A percentile compares a stretch with the other conserved stretches of the same genome.
These are phyloP conservation scores for Agonopterix subpropinquella DNA, from an alignment of 2,888 invertebrate species.

Conservation along the genomic window DNA sequence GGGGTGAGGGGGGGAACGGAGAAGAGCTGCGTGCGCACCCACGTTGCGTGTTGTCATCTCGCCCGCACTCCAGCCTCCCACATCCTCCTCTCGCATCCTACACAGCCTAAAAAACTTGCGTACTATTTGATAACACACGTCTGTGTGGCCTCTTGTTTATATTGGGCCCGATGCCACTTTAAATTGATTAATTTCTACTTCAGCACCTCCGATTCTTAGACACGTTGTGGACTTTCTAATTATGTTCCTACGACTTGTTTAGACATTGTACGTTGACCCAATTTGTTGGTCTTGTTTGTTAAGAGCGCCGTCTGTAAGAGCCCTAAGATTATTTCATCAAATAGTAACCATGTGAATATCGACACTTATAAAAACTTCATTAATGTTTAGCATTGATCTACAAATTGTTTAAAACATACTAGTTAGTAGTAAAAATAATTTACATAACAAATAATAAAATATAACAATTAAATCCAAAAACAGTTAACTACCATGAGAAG, in stretches of 20 bases:
- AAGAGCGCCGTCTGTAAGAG: no score
- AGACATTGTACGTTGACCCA: background rate
- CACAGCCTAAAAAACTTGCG: slow-evolving; percentile 55
- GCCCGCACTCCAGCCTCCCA: slow-evolving; percentile 26
- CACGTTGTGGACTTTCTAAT: slow-evolving; percentile 14
- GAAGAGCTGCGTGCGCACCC: slow-evolving; percentile 48
- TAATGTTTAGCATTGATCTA: no score
- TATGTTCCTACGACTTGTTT: background rate
- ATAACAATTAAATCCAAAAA: no score
- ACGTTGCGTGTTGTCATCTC: slow-evolving; percentile 45
- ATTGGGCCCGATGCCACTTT: slow-evolving; percentile 67
- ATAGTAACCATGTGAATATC: no score
- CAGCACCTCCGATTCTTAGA: slow-evolving; percentile 52
- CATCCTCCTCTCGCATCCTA: slow-evolving; percentile 28
- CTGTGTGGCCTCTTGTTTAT: slow-evolving; percentile 68
- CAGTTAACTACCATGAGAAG: no score
- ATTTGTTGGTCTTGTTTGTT: no score
- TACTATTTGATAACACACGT: slow-evolving; percentile 64
- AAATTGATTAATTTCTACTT: slow-evolving; percentile 67
- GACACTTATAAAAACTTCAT: no score
- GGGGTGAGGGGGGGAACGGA: slow-evolving; percentile 41
- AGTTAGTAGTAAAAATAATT: no score
- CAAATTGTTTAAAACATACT: no score
- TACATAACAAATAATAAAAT: no score
- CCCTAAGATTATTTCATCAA: no score